Base-by-base conservation (phyloP, 1,140 invertebrate species). In the Sycophaga agraensis region DNA sequence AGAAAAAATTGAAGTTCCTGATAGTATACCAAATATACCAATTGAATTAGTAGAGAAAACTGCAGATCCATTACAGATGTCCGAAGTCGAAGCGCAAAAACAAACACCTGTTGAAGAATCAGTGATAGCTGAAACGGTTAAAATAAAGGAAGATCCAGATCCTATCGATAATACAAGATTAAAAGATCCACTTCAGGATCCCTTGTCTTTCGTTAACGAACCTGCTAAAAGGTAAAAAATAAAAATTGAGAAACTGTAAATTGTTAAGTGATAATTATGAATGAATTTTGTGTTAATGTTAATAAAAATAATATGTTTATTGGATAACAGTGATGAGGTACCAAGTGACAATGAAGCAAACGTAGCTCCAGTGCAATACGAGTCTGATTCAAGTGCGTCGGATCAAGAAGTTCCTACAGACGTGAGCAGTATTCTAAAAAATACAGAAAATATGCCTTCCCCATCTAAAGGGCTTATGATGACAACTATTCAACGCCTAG, bases 401-500 rank as follows among this genome's bases (percentile, higher is more conserved):
- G 77, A 77, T n/a, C 70, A 72, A 9, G 75, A 78, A 28, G 57
- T 69, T 1, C 24, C 66, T 3, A 63, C 76, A 0, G 79, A 80
- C 56, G 77, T 80, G 0, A 75, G 73, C 35, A 74, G 65, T 35
- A 70, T 81, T 2, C 51, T 81, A 0, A 70, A 80, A 22, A 75
- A 74, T 54, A 74, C 77, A 0, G 66, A 64, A 0, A 11, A 31
- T 31, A 73, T 72, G 1, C 71, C 67, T 14, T 68, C 66, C 7
- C 66, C 70, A 0, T 70, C 71, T 0, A 75, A 72, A 19, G 73
- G 65, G n/a, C 71, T 67, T 0, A 79, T 80, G 74, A 63, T 76
- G 55, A 79, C 73, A 0, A 81, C 76, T 2, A 80, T 80, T 31
- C 76, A 80, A 40, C 71, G 77, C 40, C 63, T 80, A 0, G 77